A percentile compares a stretch with the other conserved stretches of the same genome.
phyloP scores from a whole-genome alignment of 2,888 invertebrate genomes.

The Chaitophorus viminalis region DNA sequence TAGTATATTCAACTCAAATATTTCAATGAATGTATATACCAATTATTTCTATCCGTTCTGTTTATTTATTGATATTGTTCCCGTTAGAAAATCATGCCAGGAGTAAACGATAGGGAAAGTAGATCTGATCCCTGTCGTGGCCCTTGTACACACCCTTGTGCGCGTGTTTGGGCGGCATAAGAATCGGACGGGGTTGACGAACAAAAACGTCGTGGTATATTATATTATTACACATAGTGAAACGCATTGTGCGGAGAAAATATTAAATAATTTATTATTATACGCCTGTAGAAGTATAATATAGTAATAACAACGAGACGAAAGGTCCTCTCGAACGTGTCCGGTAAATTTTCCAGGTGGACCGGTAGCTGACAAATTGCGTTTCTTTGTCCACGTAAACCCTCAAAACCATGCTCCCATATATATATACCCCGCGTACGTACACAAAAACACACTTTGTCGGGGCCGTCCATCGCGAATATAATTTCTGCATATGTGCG shows the following conservation, averaged over 20 bases:
- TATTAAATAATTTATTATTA: neutral
- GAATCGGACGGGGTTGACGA: neutral
- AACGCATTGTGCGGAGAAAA: neutral
- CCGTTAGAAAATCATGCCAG: too few relatives aligned
- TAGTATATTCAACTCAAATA: too few relatives aligned
- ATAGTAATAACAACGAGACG: conserved; percentile 4
- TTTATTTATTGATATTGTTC: too few relatives aligned
- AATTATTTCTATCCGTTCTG: too few relatives aligned
- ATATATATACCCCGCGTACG: neutral
- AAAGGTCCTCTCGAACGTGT: conserved; percentile 24
- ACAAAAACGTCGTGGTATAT: neutral
- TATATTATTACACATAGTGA: neutral
- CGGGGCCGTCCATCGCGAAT: neutral
- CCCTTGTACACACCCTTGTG: too few relatives aligned
- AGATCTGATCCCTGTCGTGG: too few relatives aligned
- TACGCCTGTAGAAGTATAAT: neutral
- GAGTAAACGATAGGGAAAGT: too few relatives aligned
- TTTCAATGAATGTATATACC: too few relatives aligned
- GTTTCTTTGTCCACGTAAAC: conserved; percentile 27
- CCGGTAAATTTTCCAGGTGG: conserved; percentile 42
- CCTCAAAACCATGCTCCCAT: neutral
- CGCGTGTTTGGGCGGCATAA: neutral
- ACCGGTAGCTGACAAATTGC: conserved; percentile 51
- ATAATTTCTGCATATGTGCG: neutral
- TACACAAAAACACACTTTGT: neutral